Conservation (phyloP, 2,888 invertebrate species). For the Rhamnusium bicolor region DNA sequence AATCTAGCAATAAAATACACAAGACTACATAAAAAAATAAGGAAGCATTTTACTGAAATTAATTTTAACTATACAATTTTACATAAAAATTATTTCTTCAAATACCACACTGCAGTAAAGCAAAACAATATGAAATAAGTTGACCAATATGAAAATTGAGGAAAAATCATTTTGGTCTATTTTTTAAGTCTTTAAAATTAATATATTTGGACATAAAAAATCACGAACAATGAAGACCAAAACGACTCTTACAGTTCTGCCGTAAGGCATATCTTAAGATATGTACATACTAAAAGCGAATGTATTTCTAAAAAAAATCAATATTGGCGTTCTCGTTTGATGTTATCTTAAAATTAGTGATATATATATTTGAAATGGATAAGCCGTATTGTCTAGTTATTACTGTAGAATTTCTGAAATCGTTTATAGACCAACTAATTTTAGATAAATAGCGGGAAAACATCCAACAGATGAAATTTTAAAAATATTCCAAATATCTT, state of each 20-base stretch:
- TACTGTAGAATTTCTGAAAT: background rate
- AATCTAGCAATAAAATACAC: background rate
- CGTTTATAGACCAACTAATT: background rate
- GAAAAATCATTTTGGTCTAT: background rate
- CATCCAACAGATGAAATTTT: background rate
- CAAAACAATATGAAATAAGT: too few relatives aligned
- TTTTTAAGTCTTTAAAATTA: background rate
- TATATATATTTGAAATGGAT: background rate
- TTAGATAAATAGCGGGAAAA: background rate
- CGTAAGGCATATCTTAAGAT: background rate
- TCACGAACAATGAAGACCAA: background rate
- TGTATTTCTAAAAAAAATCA: background rate
- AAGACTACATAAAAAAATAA: background rate
- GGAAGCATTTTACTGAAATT: background rate
- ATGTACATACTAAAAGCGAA: constrained; percentile 14
- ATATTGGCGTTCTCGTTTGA: background rate
- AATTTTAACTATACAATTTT: background rate
- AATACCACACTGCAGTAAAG: background rate
- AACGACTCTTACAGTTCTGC: background rate
- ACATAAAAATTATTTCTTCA: background rate
- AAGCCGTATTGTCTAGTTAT: background rate
- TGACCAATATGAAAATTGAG: constrained; percentile 18
- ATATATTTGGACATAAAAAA: background rate
- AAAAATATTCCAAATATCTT: background rate
- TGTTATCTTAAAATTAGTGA: background rate